Base-by-base conservation (phyloP, 2,113 vertebrate genomes). In the Cettia cetti region DNA sequence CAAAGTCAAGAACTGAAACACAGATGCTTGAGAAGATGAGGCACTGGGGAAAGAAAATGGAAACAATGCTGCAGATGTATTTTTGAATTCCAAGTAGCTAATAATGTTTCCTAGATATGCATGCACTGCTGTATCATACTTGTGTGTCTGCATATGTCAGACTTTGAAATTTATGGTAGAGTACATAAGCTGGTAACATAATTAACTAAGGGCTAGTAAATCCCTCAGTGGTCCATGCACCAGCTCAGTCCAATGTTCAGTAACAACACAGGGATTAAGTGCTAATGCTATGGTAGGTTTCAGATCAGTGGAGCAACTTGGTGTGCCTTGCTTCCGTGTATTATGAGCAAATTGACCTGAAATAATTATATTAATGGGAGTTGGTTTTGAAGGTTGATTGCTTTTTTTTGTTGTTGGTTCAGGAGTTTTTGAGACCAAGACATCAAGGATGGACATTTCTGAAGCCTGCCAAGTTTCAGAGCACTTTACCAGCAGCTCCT, bases 121-220 rank as follows among this genome's bases (percentile, higher is more conserved):
- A 0, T 72, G 20, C 0, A 0, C 19, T 66, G 80, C 17, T 52
- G 4, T 78, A 5, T 71, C 16, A 5, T 53, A 33, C 24, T 18
- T 75, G 8, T 86, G 13, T 37, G 31, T 40, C 26, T 80, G 40
- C 18, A 3, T 45, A 4, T 33, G 21, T 65, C 59, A 69, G 49
- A 37, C 13, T 70, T 84, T 1, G 20, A 69, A 84, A 61, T 53
- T 68, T 47, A 21, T 65, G 26, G 11, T 40, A 21, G 30, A 70
- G 15, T 66, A 37, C 7, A 24, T 45, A 8, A 63, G 7, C 40
- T 65, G 1, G 42, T 84, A 72, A 59, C 6, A 22, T 35, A 85
- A 69, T 53, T 42, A 83, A 61, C 57, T 57, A 30, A 17, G 57
- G 35, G 27, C 23, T 69, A 37, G 10, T 80, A 88, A 80, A 54